Percentiles rank a stretch among this genome's conserved stretches.
Conservation (phyloP, 2,888 invertebrate genomes). For the Creontiades dilutus region DNA sequence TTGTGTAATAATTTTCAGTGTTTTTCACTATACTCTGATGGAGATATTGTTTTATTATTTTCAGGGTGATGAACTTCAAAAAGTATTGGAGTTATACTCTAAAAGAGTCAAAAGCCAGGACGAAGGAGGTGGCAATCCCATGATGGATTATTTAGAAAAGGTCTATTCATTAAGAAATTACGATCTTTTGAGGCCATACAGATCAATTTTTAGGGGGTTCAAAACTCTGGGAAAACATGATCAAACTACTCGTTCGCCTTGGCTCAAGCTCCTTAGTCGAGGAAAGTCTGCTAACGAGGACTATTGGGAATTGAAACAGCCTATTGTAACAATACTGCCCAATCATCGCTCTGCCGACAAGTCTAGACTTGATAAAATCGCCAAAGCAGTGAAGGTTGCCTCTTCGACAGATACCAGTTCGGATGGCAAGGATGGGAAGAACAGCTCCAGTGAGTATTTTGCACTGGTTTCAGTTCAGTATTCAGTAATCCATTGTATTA, state of each 20-base stretch:
- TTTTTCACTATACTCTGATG: too few relatives aligned
- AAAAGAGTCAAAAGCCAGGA: not conserved
- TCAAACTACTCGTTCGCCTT: not conserved
- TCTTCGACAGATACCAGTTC: not conserved
- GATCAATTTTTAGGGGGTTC: not conserved
- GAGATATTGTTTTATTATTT: not conserved
- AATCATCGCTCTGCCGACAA: not conserved
- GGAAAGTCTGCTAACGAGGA: not conserved
- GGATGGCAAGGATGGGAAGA: not conserved
- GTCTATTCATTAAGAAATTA: conserved; percentile 33
- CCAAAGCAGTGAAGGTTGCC: not conserved
- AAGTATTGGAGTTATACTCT: not conserved
- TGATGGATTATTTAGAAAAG: conserved; percentile 44
- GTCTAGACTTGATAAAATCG: not conserved
- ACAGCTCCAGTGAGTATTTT: not conserved
- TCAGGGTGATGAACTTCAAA: not conserved
- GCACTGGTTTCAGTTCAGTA: not conserved
- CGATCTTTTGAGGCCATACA: conserved; percentile 16
- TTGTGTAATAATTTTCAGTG: too few relatives aligned
- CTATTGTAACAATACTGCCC: not conserved
- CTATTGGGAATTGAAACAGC: conserved; percentile 14
- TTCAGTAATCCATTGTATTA: not conserved
- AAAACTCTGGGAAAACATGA: conserved; percentile 41
- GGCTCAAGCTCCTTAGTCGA: not conserved
- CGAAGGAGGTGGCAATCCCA: not conserved